Base-by-base conservation (phyloP, 2,888 invertebrate species). In the Melinaea menophilus region DNA sequence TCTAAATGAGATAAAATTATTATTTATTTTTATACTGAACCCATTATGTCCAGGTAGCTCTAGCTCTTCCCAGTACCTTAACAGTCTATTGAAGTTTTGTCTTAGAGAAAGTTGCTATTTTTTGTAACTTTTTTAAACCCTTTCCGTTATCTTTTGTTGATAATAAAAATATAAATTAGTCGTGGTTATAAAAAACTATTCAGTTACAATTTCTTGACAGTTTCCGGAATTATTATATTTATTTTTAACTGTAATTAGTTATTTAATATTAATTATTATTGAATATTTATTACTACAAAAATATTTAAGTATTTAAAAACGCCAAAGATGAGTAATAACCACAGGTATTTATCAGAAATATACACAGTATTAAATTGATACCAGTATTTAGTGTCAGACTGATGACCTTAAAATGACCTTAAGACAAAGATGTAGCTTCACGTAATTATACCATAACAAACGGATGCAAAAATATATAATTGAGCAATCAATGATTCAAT, bases 91-190 rank as follows among this genome's bases (percentile, higher is more conserved):
- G 60, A 64, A 54, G 66, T 65, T 75, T 88, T 88, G 84, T 88
- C 78, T 73, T 59, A 68, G 83, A 75, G 86, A 89, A 88, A 88
- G 88, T 87, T 76, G 74, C 75, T 70, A 70, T 82, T 81, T 74
- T 74, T 80, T 79, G 76, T 75, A 66, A 76, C 72, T 68, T 78
- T 77, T 79, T 76, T 77, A 76, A 88, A 87, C 81, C 86, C 88
- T 82, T 87, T 86, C 73, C 72, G 70, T 69, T 62, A 73, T 70
- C 82, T 82, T 81, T 84, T 22, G 22, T 22, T 78, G 75, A 62
- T 58, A 33, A 37, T 13, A 33, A 63, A 69, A 67, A 71, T 59
- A 68, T 35, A 69, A 67, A 75, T 73, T 71, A 55, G 67, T 62
- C 56, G 61, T 31, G 61, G 59, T 59, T 48, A 56, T 58, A 68